These are phyloP conservation scores for Dasypolia templi DNA, from an alignment of 2,888 invertebrate species.

Conservation along the genomic window DNA sequence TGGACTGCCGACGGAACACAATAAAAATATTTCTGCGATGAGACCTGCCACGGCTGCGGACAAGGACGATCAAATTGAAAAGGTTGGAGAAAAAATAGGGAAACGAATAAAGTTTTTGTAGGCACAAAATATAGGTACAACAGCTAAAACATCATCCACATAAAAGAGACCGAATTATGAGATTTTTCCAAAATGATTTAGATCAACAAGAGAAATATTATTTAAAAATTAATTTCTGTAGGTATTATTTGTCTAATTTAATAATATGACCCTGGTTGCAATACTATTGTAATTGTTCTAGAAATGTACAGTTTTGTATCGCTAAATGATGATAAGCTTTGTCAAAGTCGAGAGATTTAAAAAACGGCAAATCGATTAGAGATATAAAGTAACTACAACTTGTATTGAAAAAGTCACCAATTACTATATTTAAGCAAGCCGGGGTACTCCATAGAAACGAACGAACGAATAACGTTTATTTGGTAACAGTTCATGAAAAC, in stretches of 20 bases:
- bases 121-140: not conserved
- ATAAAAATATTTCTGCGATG: conserved; percentile 32
- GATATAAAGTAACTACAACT: not conserved
- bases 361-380: no score
- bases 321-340: not conserved
- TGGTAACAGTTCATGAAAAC: not conserved
- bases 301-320: not conserved
- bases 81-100: not conserved
- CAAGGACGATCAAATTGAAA: conserved; percentile 14
- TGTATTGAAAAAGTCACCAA: not conserved
- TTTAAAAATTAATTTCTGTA: not conserved
- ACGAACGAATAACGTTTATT: not conserved
- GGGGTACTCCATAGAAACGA: not conserved
- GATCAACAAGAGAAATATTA: not conserved
- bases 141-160: not conserved
- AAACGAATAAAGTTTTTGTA: not conserved
- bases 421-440: no score
- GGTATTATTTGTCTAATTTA: not conserved
- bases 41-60: conserved; percentile 28
- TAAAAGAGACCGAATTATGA: not conserved
- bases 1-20: conserved; percentile 64
- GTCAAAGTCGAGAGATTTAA: not conserved
- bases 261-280: not conserved
- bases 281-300: not conserved
- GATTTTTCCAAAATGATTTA: not conserved